Conservation (phyloP, 2,888 invertebrate species). For the Thymelicus sylvestris region DNA sequence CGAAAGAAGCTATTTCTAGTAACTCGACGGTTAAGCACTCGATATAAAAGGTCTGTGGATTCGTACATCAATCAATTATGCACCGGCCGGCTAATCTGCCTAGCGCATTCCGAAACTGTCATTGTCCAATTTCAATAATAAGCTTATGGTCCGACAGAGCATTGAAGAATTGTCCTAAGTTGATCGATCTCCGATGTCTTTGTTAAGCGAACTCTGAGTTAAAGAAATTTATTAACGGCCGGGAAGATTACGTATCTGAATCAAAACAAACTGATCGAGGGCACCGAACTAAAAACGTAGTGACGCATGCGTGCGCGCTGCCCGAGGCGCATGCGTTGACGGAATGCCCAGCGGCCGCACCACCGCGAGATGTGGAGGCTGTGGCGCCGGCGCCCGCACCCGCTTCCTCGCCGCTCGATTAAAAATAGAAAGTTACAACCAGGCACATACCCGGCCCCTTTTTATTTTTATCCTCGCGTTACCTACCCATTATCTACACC, state of each 20-base stretch:
- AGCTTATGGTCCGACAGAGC: slow-evolving; percentile 5
- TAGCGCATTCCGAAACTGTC: slow-evolving; percentile 73
- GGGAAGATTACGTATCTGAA: slow-evolving; percentile 39
- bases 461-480: slow-evolving; percentile 75
- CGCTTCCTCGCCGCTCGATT: slow-evolving; percentile 77
- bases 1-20: slow-evolving; percentile 35
- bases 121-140: slow-evolving; percentile 62
- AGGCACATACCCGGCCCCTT: slow-evolving; percentile 70
- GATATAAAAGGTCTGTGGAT: slow-evolving; percentile 49
- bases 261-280: slow-evolving; percentile 63
- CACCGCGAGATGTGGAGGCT: slow-evolving; percentile 73
- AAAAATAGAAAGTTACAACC: slow-evolving; percentile 83
- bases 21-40: slow-evolving; percentile 45
- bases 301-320: slow-evolving; percentile 70
- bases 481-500: slow-evolving; percentile 67
- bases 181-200: not conserved
- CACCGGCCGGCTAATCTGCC: slow-evolving; percentile 62
- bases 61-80: slow-evolving; percentile 64
- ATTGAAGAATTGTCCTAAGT: slow-evolving; percentile 1
- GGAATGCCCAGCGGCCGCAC: slow-evolving; percentile 69
- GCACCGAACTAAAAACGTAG: slow-evolving; percentile 49
- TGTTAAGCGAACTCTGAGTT: not conserved
- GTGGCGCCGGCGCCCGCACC: slow-evolving; percentile 68
- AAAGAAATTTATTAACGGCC: slow-evolving; percentile 28
- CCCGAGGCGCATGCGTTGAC: slow-evolving; percentile 74